Evolutionary conservation across 2,113 vertebrate species (phyloP), one percentile per base, ranked within the genome.

Genomic region (Podocnemis expansa): DNA sequence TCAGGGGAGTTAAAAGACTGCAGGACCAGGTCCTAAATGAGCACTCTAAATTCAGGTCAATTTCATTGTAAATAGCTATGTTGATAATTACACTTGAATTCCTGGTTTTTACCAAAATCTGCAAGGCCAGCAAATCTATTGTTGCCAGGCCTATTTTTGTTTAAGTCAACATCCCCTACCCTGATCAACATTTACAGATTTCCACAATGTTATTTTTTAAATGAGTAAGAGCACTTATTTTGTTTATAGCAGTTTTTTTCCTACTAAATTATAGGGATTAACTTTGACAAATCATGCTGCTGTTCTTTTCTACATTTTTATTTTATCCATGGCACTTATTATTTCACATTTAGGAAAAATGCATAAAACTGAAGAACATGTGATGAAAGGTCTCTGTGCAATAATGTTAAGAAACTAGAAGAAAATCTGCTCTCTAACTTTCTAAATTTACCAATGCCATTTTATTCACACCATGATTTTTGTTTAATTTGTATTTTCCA

Each of bases 331-430:
- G 97, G 98, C 98, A 98, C 98, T 98, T 98, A 97, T 98, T 98
- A 97, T 45, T 97, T 97, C 98, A 97, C 96, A 85, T 96, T 96
- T 97, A 98, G 96, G 96, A 95, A 93, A 70, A 96, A 98, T 86
- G 96, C 93, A 82, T 94, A 94, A 97, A 96, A 95, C 96, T 97
- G 97, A 98, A 98, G 96, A 98, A 97, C 97, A 96, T 97, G 97
- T 98, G 98, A 98, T 98, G 93, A 98, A 97, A 97, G 98, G 98
- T 98, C 97, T 98, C 98, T 98, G 99, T 99, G 99, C 99, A 99
- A 99, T 99, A 99, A 98, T 96, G 91, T 98, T 94, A 96, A 96
- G 94, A 97, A 95, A 93, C 45, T 89, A 94, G 90, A 93, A 92
- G 88, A 63, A 82, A 9, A 82, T 80, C 92, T 91, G 83, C 95